Evolutionary conservation across 92 coral and sea anemone species (phyloP).

Genomic region (Chrysogorgia sp.): DNA sequence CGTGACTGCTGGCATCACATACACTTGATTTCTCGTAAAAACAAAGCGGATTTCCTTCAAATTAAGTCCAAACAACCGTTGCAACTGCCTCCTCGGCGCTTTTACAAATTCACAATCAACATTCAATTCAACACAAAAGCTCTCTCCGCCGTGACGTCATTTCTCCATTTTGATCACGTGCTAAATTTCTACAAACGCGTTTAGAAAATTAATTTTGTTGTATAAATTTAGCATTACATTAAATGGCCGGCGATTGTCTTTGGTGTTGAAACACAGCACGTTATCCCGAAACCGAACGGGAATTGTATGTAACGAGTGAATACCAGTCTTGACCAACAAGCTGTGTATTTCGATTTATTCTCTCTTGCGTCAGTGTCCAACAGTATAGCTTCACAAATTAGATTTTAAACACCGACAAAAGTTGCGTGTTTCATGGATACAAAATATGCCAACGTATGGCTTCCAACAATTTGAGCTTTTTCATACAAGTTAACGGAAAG

Average conservation of each 20-base stretch:
- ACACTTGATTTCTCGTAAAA: constrained; percentile 46
- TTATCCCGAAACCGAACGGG: neutral
- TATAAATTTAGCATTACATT: constrained; percentile 32
- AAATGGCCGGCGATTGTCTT: constrained; percentile 32
- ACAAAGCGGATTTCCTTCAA: neutral
- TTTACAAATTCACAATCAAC: neutral
- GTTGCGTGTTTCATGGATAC: too few relatives aligned
- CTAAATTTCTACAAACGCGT: neutral
- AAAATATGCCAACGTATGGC: too few relatives aligned
- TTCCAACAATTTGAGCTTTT: too few relatives aligned
- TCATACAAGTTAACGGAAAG: too few relatives aligned
- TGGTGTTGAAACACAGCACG: constrained; percentile 22
- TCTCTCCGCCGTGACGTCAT: constrained; percentile 45
- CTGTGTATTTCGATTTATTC: neutral
- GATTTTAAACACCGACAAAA: too few relatives aligned
- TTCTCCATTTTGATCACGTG: constrained; percentile 38
- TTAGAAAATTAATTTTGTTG: neutral
- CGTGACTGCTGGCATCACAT: constrained; percentile 99
- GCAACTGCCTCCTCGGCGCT: neutral
- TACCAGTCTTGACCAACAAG: neutral
- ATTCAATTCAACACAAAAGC: neutral
- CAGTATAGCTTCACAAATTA: too few relatives aligned
- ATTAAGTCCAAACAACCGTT: neutral
- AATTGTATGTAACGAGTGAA: constrained; percentile 13
- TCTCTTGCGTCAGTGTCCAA: too few relatives aligned